These are phyloP conservation scores for Dorcus parallelipipedus DNA, from an alignment of 2,888 invertebrate species.

Conservation along the genomic window DNA sequence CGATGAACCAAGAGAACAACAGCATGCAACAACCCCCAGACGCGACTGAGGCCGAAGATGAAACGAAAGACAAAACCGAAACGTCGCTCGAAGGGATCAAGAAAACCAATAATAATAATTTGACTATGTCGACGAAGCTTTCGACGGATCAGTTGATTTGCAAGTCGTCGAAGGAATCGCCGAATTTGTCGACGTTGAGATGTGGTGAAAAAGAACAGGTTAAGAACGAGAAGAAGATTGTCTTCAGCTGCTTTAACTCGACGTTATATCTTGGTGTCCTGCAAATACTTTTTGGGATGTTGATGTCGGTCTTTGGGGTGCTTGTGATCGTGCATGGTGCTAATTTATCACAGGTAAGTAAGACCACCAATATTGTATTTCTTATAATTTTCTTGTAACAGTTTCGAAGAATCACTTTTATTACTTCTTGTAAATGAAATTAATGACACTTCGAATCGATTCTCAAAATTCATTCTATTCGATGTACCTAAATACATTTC, in stretches of 20 bases:
- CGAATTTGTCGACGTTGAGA: slow-evolving; percentile 33
- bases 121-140: slow-evolving; percentile 38
- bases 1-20: too few relatives aligned
- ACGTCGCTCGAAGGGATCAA: neutral
- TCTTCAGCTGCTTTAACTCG: slow-evolving; percentile 21
- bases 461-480: too few relatives aligned
- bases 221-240: slow-evolving; percentile 9
- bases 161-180: slow-evolving; percentile 51
- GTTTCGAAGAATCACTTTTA: too few relatives aligned
- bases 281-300: slow-evolving; percentile 62
- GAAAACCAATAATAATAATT: slow-evolving; percentile 25
- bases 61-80: neutral
- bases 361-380: neutral
- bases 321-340: slow-evolving; percentile 62
- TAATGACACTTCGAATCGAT: too few relatives aligned
- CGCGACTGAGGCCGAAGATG: neutral
- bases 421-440: too few relatives aligned
- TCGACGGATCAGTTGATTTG: slow-evolving; percentile 59
- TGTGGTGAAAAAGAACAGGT: slow-evolving; percentile 23
- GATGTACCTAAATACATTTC: too few relatives aligned
- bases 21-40: too few relatives aligned
- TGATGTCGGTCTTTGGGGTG: slow-evolving; percentile 62
- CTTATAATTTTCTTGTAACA: too few relatives aligned
- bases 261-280: slow-evolving; percentile 52
- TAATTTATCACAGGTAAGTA: slow-evolving; percentile 45